These are phyloP conservation scores for Lepidochrysops patricia DNA, from an alignment of 2,888 invertebrate genomes.

Conservation along the genomic window DNA sequence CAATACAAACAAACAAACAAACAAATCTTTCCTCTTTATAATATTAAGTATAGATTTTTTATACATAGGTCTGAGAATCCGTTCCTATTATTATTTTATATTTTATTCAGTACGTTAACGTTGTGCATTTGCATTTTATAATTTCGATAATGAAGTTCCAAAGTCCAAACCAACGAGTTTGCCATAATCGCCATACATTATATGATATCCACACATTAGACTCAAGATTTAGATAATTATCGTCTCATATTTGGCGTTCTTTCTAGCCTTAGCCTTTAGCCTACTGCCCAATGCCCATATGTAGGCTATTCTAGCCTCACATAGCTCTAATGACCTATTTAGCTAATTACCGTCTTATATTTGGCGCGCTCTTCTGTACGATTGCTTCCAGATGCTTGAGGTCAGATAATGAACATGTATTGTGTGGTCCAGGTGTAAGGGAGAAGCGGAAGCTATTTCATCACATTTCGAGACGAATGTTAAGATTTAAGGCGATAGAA, in stretches of 20 bases:
- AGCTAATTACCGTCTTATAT: background rate
- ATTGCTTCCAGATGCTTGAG: constrained; percentile 7
- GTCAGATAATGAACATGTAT: background rate
- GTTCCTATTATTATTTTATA: no score
- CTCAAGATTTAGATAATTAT: background rate
- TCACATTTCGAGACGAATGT: background rate
- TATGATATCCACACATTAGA: no score
- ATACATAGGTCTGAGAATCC: no score
- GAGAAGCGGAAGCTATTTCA: background rate
- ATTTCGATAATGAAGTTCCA: no score
- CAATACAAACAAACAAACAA: no score
- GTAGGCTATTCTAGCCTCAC: background rate
- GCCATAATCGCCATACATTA: no score
- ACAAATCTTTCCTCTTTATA: no score
- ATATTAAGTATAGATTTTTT: no score
- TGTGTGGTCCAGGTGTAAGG: background rate
- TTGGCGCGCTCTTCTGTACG: background rate
- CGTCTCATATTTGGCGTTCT: background rate
- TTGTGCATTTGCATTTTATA: no score
- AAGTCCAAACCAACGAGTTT: no score
- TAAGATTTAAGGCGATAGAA: no score
- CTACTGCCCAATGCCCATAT: background rate
- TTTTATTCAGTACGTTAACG: no score
- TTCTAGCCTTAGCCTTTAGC: background rate
- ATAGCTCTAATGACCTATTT: background rate